Evolutionary conservation across 2,888 invertebrate species (phyloP).

Genomic region (Conchocele bisecta): DNA sequence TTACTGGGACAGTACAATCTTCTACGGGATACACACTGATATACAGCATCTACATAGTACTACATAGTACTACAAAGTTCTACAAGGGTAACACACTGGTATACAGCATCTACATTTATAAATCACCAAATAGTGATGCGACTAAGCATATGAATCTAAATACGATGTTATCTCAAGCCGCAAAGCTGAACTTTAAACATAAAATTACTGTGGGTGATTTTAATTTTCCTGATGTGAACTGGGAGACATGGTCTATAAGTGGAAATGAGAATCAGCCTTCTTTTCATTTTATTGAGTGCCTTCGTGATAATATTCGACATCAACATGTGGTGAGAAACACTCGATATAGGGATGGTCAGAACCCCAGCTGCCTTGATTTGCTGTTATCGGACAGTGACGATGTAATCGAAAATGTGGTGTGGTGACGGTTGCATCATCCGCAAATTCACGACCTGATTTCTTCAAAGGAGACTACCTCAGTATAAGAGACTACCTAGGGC

Average conservation of each 20-base stretch:
- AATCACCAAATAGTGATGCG: neutral
- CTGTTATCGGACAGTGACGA: constrained; percentile 1
- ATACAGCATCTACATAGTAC: too few species aligned
- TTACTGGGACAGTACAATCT: too few species aligned
- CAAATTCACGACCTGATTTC: neutral
- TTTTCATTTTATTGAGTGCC: constrained; percentile 12
- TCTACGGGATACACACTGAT: too few species aligned
- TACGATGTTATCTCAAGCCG: neutral
- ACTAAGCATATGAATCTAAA: neutral
- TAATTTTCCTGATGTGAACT: constrained; percentile 20
- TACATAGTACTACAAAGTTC: too few species aligned
- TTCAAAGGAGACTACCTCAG: constrained; percentile 6
- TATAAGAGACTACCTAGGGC: neutral
- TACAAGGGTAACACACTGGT: too few species aligned
- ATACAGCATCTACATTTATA: too few species aligned
- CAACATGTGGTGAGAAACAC: constrained; percentile 4
- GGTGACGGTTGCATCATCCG: too few species aligned
- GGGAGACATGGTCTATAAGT: neutral
- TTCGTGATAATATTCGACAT: constrained; percentile 6
- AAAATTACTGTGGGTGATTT: constrained; percentile 13
- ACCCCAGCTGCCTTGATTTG: constrained; percentile 7
- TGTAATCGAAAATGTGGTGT: constrained; percentile 1
- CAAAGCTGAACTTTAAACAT: neutral
- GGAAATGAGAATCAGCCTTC: constrained; percentile 13
- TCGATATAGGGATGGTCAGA: neutral